Evolutionary conservation across 2,888 invertebrate genomes (phyloP).

Genomic region (Ptychoptera contaminata): DNA sequence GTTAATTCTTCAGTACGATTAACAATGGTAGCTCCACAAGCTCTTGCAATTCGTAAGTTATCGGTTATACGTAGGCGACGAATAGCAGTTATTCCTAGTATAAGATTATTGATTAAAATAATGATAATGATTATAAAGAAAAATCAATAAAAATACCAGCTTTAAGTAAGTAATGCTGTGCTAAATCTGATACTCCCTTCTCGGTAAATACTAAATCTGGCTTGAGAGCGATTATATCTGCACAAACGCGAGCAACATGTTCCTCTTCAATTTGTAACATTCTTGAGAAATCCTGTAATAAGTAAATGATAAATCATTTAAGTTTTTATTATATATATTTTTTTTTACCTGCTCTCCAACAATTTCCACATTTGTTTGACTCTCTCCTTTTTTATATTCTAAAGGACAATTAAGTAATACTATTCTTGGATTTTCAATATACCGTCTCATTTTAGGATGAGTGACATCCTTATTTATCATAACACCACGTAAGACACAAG

Average conservation of each 20-base stretch:
- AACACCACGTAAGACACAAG: constrained; percentile 79
- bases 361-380: constrained; percentile 94
- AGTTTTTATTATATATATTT: too few relatives aligned
- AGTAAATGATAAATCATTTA: too few relatives aligned
- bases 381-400: constrained; percentile 99
- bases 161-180: constrained; percentile 76
- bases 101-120: too few relatives aligned
- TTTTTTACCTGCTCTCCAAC: constrained; percentile 53
- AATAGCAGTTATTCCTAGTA: constrained; percentile 40
- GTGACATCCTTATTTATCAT: constrained; percentile 99
- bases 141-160: constrained; percentile 39
- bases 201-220: constrained; percentile 96
- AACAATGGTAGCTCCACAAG: constrained; percentile 89
- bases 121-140: too few relatives aligned
- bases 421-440: constrained; percentile 90
- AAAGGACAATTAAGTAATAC: constrained; percentile 86
- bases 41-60: constrained; percentile 91
- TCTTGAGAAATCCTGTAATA: constrained; percentile 70
- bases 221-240: constrained; percentile 84
- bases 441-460: constrained; percentile 91
- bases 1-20: constrained; percentile 92
- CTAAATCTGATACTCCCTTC: constrained; percentile 91
- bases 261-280: constrained; percentile 93
- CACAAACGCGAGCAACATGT: constrained; percentile 76
- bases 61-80: constrained; percentile 87